Base-by-base conservation (phyloP, 1,140 invertebrate species). In the Drosophila virilis region DNA sequence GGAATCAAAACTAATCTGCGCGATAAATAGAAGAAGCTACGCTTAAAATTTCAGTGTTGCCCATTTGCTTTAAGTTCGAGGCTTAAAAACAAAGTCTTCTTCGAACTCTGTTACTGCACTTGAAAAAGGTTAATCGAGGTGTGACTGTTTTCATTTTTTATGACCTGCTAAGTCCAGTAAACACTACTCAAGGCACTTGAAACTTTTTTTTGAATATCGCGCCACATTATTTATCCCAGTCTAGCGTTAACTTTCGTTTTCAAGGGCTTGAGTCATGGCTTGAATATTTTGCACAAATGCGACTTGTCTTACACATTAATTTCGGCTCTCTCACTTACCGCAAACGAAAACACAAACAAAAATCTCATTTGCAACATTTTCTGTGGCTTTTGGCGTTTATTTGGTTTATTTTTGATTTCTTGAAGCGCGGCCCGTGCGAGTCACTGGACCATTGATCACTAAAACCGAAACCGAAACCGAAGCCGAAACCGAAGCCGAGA, bases 391-490 rank as follows among this genome's bases (percentile, higher is more conserved):
- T 48, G 15, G 42, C 6, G 54, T 72, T 37, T 28, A 28, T 28
- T 28, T 28, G 22, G 42, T 13, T 61, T 45, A 62, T 43, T 54
- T 48, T 46, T 12, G 22, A 35, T 48, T 45, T 46, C 15, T 62
- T 68, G 15, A 22, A 52, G 59, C 62, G 54, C 54, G 48, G 55
- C 57, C 75, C 84, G 84, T 73, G 64, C 83, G 62, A 83, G 68
- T 83, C 80, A 89, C 77, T 89, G 77, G 84, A 80, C 80, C 85
- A 88, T 88, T 78, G 84, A 88, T 88, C 85, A 88, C 84, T 89
- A 54, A 88, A 57, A 37, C 38, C 54, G 15, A 84, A 28, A 28
- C 22, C 22, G 22, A 28, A 28, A 28, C 22, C 22, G n/a, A n/a
- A n/a, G n/a, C n/a, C n/a, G n/a, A n/a, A n/a, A n/a, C n/a, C n/a